These are phyloP conservation scores for Nerophis ophidion DNA, from an alignment of 2,113 vertebrate genomes.

Conservation along the genomic window DNA sequence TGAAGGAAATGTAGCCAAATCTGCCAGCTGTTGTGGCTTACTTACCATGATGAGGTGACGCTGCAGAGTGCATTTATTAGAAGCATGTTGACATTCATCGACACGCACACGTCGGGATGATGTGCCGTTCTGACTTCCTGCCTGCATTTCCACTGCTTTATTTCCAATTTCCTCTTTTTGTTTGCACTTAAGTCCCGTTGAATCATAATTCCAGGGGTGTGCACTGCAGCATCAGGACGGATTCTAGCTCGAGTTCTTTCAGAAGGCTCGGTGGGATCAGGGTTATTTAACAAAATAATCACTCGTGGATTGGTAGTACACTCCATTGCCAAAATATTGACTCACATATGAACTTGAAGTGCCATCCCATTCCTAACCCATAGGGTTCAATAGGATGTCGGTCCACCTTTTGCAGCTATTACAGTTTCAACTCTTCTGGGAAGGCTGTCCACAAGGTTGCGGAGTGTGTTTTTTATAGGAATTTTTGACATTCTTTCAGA, in stretches of 20 bases:
- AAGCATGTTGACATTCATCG: not conserved
- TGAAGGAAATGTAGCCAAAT: constrained; percentile 1
- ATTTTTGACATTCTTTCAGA: too few species aligned
- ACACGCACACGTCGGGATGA: not conserved
- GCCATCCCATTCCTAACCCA: too few species aligned
- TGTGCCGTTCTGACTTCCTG: not conserved
- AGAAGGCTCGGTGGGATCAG: constrained; percentile 11
- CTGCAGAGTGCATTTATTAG: not conserved
- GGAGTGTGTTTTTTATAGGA: too few species aligned
- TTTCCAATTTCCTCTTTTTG: not conserved
- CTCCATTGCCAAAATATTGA: too few species aligned
- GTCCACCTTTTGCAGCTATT: too few species aligned
- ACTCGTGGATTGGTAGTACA: constrained; percentile 45
- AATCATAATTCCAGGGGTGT: constrained; percentile 15
- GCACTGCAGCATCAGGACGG: constrained; percentile 13
- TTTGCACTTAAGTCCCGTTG: not conserved
- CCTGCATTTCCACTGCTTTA: constrained; percentile 12
- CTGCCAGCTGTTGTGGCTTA: constrained; percentile 1
- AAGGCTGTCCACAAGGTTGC: too few species aligned
- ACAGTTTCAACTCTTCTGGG: too few species aligned
- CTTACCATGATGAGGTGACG: not conserved
- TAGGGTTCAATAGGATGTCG: too few species aligned
- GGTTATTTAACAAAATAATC: constrained; percentile 40
- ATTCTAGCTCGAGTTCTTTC: constrained; percentile 38
- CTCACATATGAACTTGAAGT: too few species aligned